Percentiles rank a stretch among this genome's conserved stretches.
These are phyloP conservation scores for Propithecus perrieri DNA, from an alignment of 2,797 vertebrate genomes.

Conservation along the genomic window DNA sequence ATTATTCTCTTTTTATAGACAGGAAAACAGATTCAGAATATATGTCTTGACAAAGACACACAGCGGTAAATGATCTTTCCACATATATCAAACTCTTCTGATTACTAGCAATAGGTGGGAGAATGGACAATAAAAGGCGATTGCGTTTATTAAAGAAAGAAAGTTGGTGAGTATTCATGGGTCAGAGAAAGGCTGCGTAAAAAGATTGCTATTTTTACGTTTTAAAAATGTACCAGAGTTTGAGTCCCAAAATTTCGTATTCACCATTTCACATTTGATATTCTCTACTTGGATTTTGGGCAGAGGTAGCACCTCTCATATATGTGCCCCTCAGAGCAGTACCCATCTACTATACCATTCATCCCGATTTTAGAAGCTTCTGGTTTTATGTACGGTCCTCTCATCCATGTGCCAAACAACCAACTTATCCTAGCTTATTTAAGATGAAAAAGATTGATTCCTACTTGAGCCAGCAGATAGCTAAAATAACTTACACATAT, in stretches of 20 bases:
- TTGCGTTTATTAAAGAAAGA: not conserved
- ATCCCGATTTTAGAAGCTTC: not conserved
- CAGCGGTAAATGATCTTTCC: not conserved
- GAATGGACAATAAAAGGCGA: not conserved
- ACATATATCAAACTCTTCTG: not conserved
- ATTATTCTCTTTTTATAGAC: not conserved
- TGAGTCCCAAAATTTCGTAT: not conserved
- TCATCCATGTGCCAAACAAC: not conserved
- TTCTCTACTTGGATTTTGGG: not conserved
- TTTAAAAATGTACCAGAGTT: not conserved
- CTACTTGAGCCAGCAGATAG: not conserved
- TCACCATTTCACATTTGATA: not conserved
- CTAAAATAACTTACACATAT: not conserved
- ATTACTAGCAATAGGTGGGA: not conserved
- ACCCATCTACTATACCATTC: rapidly evolving
- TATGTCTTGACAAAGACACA: not conserved
- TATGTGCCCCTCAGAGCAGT: not conserved
- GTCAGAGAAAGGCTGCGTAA: not conserved
- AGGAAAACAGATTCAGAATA: not conserved
- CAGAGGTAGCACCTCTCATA: not conserved
- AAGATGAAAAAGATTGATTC: not conserved
- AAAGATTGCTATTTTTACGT: not conserved
- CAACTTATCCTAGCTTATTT: conserved; percentile 18
- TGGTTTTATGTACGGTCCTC: conserved; percentile 3
- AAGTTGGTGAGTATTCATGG: not conserved